Conservation (phyloP, 2,113 vertebrate genomes). For the Oncorhynchus keta region DNA sequence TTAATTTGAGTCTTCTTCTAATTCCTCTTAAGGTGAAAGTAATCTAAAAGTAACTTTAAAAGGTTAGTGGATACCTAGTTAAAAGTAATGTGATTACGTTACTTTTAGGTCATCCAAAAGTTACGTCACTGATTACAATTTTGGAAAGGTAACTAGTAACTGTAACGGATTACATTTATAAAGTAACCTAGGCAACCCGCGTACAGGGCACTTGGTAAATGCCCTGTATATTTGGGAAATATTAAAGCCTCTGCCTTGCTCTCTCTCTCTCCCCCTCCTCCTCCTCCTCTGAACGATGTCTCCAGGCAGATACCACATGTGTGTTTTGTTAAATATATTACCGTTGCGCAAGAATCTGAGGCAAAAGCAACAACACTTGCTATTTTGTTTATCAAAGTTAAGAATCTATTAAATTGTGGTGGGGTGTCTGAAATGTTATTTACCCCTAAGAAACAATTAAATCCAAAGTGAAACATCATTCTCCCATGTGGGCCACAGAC, state of each 20-base stretch:
- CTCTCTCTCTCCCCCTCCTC: not conserved
- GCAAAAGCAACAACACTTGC: slow-evolving; percentile 20
- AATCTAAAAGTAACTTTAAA: too few relatives aligned
- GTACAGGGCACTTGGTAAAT: not conserved
- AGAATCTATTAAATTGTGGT: slow-evolving; percentile 58
- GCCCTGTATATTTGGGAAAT: not conserved
- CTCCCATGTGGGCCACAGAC: not conserved
- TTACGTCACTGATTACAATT: too few relatives aligned
- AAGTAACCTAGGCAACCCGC: too few relatives aligned
- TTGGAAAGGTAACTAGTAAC: too few relatives aligned
- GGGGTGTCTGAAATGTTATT: slow-evolving; percentile 36
- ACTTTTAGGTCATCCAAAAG: too few relatives aligned
- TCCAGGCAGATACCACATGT: slow-evolving; percentile 67
- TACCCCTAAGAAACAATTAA: slow-evolving; percentile 50
- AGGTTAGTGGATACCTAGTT: too few relatives aligned
- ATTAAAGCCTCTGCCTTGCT: not conserved
- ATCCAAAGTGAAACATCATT: slow-evolving; percentile 50
- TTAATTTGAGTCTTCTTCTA: too few relatives aligned
- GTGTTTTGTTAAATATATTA: slow-evolving; percentile 68
- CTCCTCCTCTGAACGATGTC: slow-evolving; percentile 13
- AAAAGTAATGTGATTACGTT: too few relatives aligned
- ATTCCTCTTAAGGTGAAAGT: too few relatives aligned
- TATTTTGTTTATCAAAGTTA: slow-evolving; percentile 63
- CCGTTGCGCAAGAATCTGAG: slow-evolving; percentile 65
- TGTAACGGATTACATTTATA: too few relatives aligned